Conservation (phyloP, 2,797 vertebrate species). For the Clarias platycephalus region DNA sequence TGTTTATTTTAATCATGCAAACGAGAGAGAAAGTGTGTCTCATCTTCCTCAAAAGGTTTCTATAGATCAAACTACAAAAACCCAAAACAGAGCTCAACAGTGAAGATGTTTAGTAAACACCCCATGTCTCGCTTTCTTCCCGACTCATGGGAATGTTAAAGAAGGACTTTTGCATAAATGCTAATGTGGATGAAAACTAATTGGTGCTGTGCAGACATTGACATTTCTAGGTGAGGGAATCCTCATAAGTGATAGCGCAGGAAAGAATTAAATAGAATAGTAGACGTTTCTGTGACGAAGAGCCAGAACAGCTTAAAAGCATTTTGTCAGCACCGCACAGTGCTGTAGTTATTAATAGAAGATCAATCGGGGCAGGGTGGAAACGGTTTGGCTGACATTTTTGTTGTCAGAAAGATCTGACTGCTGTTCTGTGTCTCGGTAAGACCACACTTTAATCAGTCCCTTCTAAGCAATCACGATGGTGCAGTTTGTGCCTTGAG, state of each 20-base stretch:
- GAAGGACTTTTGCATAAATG: not conserved
- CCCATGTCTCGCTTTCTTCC: not conserved
- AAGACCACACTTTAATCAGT: slow-evolving; percentile 22
- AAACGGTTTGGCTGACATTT: slow-evolving; percentile 3
- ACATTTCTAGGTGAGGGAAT: not conserved
- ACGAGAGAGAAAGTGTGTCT: not conserved
- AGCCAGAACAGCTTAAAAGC: not conserved
- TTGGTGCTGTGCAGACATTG: not conserved
- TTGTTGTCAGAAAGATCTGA: slow-evolving; percentile 8
- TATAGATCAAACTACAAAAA: not conserved
- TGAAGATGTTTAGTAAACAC: slow-evolving; percentile 13
- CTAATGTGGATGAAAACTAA: not conserved
- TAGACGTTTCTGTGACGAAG: slow-evolving; percentile 12
- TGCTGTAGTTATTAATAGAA: slow-evolving; percentile 13
- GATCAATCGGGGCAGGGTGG: not conserved
- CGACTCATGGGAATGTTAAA: not conserved
- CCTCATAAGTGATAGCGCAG: not conserved
- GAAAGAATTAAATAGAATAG: not conserved
- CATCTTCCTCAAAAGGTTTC: not conserved
- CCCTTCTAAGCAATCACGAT: not conserved
- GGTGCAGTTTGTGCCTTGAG: not conserved
- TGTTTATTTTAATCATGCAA: not conserved
- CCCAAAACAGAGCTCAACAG: not conserved
- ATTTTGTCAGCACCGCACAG: slow-evolving; percentile 6
- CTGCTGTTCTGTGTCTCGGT: not conserved